Base-by-base conservation (phyloP, 2,888 invertebrate species). In the Gymnoscelis rufifasciata region DNA sequence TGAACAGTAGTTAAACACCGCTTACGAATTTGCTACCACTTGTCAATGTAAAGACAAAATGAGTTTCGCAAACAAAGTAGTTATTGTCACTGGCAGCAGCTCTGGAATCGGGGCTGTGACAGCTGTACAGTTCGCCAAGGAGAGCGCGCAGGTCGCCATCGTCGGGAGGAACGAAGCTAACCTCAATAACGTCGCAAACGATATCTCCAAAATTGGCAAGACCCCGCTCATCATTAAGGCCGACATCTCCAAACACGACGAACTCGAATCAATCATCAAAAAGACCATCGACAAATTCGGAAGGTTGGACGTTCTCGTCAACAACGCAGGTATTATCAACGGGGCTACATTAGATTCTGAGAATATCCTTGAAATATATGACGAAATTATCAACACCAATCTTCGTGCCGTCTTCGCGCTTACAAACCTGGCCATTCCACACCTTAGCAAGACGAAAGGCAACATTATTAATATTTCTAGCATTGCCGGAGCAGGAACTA, bases 231-330 rank as follows among this genome's bases (percentile, higher is more conserved):
- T 31, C 14, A 40, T 40, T 13, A 31, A 40, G 31, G 40, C 31
- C 13, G 40, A 66, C 8, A 35, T 66, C 0, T 38, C 55, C 2
- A 52, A 53, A 28, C 52, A 62, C 5, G 51, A 55, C 8, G 56
- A 57, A 4, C 39, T 47, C 1, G 52, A 52, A 13, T 47, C 50
- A 0, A 56, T 70, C 7, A 36, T 70, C 7, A 43, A 60, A 10
- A 46, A 59, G 46, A 64, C 66, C 0, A 44, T 68, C 0, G 41
- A 57, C 0, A 55, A 51, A 7, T 68, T 50, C 23, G 62, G 60
- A 0, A 64, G 57, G 46, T 38, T 70, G 0, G 64, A 70, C 10
- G 53, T 70, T 1, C 51, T 68, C 0, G 43, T 70, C 6, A 70
- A 70, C 30, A 62, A 61, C 11, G 64, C 66, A 7, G 66, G 59